These are phyloP conservation scores for Gallinago media DNA, from an alignment of 2,113 vertebrate species.

Conservation along the genomic window DNA sequence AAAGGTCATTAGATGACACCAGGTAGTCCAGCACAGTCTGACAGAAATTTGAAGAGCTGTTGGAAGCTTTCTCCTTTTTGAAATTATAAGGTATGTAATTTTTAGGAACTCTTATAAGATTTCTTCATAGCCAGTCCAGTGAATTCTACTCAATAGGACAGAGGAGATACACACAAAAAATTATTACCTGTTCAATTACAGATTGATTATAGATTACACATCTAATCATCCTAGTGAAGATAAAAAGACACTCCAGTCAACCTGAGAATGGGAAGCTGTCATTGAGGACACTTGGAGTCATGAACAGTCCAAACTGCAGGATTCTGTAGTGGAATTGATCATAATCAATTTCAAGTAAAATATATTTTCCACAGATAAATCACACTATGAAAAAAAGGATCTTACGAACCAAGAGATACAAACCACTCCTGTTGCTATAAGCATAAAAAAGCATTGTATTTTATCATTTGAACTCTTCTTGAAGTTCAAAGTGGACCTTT, in stretches of 20 bases:
- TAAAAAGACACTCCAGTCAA: neutral
- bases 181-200: neutral
- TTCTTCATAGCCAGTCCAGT: neutral
- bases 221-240: neutral
- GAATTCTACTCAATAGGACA: neutral
- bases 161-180: neutral
- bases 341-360: neutral
- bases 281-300: neutral
- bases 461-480: neutral
- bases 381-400: neutral
- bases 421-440: neutral
- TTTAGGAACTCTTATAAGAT: neutral
- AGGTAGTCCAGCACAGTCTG: neutral
- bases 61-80: neutral
- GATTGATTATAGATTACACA: neutral
- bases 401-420: neutral
- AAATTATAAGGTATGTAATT: neutral
- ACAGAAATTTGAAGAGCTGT: neutral
- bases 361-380: neutral
- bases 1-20: neutral
- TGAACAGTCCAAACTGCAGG: neutral
- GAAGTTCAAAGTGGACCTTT: neutral
- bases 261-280: neutral
- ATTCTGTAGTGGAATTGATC: neutral
- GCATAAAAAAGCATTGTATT: neutral